Conservation (phyloP, 2,888 invertebrate species). For the Lasioglossum oenotherae region DNA sequence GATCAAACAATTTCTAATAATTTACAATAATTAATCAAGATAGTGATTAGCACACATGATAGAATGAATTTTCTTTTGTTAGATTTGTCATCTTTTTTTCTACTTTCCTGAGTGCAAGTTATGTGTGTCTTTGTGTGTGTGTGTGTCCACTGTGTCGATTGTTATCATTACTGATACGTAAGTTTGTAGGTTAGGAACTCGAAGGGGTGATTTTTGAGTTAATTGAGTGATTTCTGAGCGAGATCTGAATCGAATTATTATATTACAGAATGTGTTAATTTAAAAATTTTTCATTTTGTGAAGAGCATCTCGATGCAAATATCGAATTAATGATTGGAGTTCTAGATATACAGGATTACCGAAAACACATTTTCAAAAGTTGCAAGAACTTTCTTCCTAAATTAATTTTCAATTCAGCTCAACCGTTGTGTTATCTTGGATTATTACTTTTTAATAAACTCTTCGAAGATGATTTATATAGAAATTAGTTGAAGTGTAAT, state of each 20-base stretch:
- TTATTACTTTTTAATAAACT: too few species aligned
- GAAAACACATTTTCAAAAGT: neutral
- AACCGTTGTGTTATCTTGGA: neutral
- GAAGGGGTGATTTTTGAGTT: neutral
- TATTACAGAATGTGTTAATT: neutral
- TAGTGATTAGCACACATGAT: neutral
- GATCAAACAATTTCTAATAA: neutral
- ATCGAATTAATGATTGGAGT: neutral
- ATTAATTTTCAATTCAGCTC: neutral
- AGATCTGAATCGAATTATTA: neutral
- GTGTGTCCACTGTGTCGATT: conserved; percentile 6
- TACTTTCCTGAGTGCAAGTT: neutral
- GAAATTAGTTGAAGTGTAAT: neutral
- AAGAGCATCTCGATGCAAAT: too few species aligned
- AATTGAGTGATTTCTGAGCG: neutral
- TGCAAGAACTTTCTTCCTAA: neutral
- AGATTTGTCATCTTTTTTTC: neutral
- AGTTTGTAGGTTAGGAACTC: conserved; percentile 4
- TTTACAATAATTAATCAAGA: neutral
- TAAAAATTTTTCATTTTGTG: neutral
- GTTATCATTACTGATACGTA: neutral
- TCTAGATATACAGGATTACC: neutral
- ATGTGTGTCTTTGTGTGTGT: neutral
- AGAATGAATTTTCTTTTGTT: neutral
- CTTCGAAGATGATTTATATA: neutral